These are phyloP conservation scores for Standfussiana lucernea DNA, from an alignment of 2,888 invertebrate genomes.

Conservation along the genomic window DNA sequence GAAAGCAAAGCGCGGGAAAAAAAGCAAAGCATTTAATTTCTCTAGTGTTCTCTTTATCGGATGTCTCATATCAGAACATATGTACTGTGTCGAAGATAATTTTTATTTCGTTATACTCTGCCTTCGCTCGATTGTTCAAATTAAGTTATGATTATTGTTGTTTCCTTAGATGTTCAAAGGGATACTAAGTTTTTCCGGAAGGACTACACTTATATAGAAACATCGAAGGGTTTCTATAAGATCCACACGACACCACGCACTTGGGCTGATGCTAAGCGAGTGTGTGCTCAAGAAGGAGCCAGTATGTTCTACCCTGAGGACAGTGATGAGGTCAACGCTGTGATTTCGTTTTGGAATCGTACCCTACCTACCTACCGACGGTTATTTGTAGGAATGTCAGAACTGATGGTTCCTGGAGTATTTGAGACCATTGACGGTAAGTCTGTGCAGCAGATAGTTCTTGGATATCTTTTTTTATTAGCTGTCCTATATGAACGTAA, in stretches of 20 bases:
- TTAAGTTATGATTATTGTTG: too few species aligned
- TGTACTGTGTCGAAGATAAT: too few species aligned
- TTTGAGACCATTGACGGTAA: conserved; percentile 74
- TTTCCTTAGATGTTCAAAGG: conserved; percentile 50
- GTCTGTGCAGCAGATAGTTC: neutral
- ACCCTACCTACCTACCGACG: neutral
- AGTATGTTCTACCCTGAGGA: conserved; percentile 79
- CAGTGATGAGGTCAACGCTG: conserved; percentile 36
- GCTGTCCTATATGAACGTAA: conserved; percentile 30
- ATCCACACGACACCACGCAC: conserved; percentile 76
- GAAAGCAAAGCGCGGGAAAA: too few species aligned
- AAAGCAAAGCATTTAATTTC: too few species aligned
- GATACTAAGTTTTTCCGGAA: conserved; percentile 77
- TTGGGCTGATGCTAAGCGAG: conserved; percentile 78
- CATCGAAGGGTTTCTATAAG: conserved; percentile 79
- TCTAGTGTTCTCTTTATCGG: too few species aligned
- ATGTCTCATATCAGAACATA: too few species aligned
- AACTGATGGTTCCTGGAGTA: conserved; percentile 72
- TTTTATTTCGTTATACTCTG: too few species aligned
- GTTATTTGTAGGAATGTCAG: conserved; percentile 6
- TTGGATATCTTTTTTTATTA: neutral
- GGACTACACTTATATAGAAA: conserved; percentile 79
- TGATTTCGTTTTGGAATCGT: conserved; percentile 10
- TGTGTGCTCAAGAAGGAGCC: conserved; percentile 79
- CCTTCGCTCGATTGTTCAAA: too few species aligned